phyloP scores from a whole-genome alignment of 1,140 invertebrate species.

The Bombus haemorrhoidalis region DNA sequence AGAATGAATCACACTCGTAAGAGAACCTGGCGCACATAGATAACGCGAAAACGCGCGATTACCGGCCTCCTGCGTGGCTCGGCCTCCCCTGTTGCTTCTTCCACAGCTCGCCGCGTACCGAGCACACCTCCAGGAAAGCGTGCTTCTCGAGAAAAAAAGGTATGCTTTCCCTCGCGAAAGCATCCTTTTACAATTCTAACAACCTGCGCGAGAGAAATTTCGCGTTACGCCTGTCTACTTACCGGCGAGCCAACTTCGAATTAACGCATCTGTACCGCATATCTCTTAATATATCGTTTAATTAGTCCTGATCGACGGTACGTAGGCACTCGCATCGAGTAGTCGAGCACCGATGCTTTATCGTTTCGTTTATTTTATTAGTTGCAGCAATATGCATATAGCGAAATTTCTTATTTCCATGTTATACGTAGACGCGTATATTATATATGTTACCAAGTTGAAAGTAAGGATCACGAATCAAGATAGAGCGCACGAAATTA shows the following conservation, averaged over 20 bases:
- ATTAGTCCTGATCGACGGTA: background rate
- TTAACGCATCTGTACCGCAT: background rate
- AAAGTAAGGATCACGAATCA: too few relatives aligned
- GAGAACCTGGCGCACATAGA: constrained; percentile 70
- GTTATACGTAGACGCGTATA: too few relatives aligned
- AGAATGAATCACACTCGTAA: constrained; percentile 72
- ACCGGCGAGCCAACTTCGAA: background rate
- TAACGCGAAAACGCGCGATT: constrained; percentile 57
- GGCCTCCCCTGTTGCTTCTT: background rate
- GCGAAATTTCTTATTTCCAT: too few relatives aligned
- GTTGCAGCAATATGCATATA: too few relatives aligned
- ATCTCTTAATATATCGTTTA: background rate
- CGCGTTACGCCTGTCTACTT: background rate
- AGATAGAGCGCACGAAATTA: too few relatives aligned
- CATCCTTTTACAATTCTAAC: constrained; percentile 27
- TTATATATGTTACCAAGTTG: too few relatives aligned
- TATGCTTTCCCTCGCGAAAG: constrained; percentile 32
- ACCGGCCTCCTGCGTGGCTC: background rate
- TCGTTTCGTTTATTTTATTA: too few relatives aligned
- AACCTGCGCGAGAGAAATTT: background rate
- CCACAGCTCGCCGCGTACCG: background rate
- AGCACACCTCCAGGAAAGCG: background rate
- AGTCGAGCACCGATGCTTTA: too few relatives aligned
- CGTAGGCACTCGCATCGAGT: background rate
- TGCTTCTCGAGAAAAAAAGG: background rate